Base-by-base conservation (phyloP, 2,113 vertebrate genomes). In the Hippocampus zosterae region DNA sequence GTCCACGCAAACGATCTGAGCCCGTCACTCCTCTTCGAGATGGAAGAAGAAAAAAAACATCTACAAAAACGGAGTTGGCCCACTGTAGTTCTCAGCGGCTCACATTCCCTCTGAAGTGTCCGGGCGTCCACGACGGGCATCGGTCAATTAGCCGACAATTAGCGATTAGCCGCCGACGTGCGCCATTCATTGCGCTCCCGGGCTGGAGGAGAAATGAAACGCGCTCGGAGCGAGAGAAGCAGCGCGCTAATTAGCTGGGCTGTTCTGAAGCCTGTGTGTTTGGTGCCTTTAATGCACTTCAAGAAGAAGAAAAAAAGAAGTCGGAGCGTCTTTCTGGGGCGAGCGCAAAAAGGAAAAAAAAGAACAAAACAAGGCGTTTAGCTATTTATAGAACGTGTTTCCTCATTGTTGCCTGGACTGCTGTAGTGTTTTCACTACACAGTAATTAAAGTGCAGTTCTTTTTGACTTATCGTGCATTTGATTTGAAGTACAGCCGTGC, bases 381-480 rank as follows among this genome's bases (percentile, higher is more conserved):
- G 84, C 87, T 90, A 90, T 89, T 88, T 89, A 89, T 90, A 89
- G 87, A 70, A 71, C 48, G 12, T 78, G 56, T 82, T 69, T 78
- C 79, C 79, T 85, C 76, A 71, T 87, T 78, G 88, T 85, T 86
- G 87, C 82, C 82, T 82, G 84, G 78, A 82, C 84, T 75, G 78
- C 81, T 74, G 70, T 75, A 60, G 74, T 71, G 81, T 80, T 81
- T 85, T 87, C 87, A 87, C 2, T 23, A 55, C 21, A 55, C 8
- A 55, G n/a, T 23, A n/a, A n/a, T 55, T n/a, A n/a, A 55, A 55
- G 52, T 3, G 4, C 9, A n/a, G 0, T 53, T 3, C 10, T 55
- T 23, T 37, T 37, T 37, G 33, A 37, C 33, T 37, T 6, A 37
- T 5, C 33, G 33, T 37, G 33, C 33, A 37, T 5, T 37, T 37